A percentile compares a stretch with the other conserved stretches of the same genome.
phyloP scores from a whole-genome alignment of 2,797 vertebrate species.

The Poliocrania exsul region DNA sequence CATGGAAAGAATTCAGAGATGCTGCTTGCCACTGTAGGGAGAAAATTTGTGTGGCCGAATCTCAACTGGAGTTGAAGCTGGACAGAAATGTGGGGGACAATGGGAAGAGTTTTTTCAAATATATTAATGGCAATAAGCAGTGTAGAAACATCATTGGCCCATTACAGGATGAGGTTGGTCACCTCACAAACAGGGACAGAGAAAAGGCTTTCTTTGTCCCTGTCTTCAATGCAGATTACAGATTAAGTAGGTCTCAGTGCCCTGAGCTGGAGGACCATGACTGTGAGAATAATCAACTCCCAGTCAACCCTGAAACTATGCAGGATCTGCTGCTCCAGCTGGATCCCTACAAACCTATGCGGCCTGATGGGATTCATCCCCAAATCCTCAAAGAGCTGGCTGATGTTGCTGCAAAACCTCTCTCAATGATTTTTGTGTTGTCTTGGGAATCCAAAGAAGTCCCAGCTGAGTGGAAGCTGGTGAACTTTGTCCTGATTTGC shows the following conservation, averaged over 20 bases:
- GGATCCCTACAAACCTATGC: neutral
- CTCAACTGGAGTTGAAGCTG: neutral
- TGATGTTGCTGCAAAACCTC: neutral
- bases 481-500: neutral
- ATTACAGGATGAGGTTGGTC: neutral
- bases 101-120: neutral
- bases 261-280: neutral
- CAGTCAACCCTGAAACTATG: neutral
- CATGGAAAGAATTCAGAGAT: neutral
- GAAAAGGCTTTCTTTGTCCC: neutral
- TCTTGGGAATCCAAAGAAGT: neutral
- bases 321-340: neutral
- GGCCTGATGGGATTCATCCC: neutral
- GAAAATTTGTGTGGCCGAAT: neutral
- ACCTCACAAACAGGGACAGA: neutral
- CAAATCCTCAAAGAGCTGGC: neutral
- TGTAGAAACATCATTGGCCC: neutral
- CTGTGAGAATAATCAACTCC: neutral
- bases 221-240: neutral
- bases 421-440: neutral
- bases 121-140: neutral
- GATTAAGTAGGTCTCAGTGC: neutral
- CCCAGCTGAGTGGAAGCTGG: neutral
- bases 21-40: neutral
- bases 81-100: neutral